Evolutionary conservation across 2,797 vertebrate species (phyloP), one percentile per base, ranked within the genome.

Genomic region (Rousettus madagascariensis): DNA sequence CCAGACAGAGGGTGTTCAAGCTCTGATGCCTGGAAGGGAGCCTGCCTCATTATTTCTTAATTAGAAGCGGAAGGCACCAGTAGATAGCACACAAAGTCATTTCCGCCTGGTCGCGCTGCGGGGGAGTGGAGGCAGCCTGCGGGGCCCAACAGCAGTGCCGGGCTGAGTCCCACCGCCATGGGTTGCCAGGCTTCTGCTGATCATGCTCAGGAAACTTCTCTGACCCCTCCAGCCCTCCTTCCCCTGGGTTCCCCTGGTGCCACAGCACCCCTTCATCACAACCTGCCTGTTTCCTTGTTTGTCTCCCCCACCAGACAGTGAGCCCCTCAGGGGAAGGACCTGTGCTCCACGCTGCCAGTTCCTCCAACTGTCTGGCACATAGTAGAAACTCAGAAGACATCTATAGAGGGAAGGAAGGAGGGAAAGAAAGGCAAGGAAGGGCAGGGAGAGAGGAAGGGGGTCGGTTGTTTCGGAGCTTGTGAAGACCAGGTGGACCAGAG

Each of bases 1-100:
- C 85, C n/a, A n/a, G 51, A 43, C 41, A 20, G 85, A 43, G 38
- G 65, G 57, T 65, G 15, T 26, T 51, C n/a, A 69, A 30, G 1
- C 36, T 59, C 65, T 26, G 79, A 65, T 33, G 80, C 61, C 86
- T 74, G 88, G 93, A 91, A 96, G 61, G 57, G 68, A 96, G 88
- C 49, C 63, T 38, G 66, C 69, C 95, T 97, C 74, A 3, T 97
- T 97, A 97, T 94, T 96, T 96, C 94, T 84, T 97, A 92, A 95
- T 96, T 80, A 98, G 93, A 93, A 93, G 85, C 17, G 2, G 61
- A 90, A 93, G 97, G 59, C 15, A n/a, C 95, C 91, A 75, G 78
- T 55, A 87, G 93, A 90, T 53, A 82, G 89, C 80, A 7, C 2
- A 66, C 59, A 61, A 36, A 84, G 92, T 92, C 96, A 28, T 88